Conservation (phyloP, 2,113 vertebrate species). For the Phyllostomus hastatus region DNA sequence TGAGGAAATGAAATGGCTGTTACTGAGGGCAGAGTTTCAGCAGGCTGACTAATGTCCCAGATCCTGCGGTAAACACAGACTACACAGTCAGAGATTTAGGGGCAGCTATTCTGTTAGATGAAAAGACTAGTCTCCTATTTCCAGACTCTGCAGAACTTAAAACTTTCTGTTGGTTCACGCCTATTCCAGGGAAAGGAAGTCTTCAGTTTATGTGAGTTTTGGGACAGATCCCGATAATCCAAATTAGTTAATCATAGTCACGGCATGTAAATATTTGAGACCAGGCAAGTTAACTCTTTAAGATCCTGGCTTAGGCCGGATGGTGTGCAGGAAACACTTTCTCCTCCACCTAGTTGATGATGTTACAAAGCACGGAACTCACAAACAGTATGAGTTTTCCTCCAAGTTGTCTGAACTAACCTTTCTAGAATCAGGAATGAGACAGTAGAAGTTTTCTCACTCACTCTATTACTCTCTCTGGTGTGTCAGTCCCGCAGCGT, state of each 20-base stretch:
- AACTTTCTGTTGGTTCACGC: not conserved
- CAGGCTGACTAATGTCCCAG: not conserved
- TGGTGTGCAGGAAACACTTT: not conserved
- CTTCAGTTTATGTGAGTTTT: slow-evolving; percentile 4
- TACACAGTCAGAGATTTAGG: not conserved
- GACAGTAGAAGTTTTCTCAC: not conserved
- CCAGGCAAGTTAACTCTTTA: not conserved
- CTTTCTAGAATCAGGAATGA: not conserved
- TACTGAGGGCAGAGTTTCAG: not conserved
- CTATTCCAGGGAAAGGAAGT: not conserved
- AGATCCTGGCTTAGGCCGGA: not conserved
- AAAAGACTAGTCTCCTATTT: not conserved
- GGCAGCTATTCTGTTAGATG: not conserved
- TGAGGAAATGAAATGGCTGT: not conserved
- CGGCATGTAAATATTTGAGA: not conserved
- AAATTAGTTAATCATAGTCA: not conserved
- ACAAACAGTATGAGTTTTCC: not conserved
- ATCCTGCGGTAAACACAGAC: not conserved
- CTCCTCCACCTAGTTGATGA: not conserved
- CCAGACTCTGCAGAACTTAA: not conserved
- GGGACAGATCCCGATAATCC: not conserved
- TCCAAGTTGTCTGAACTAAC: not conserved
- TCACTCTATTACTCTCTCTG: not conserved
- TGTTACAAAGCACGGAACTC: not conserved
- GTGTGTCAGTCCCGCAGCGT: not conserved